Evolutionary conservation across 1,140 invertebrate genomes (phyloP).

Genomic region (Cherax quadricarinatus): DNA sequence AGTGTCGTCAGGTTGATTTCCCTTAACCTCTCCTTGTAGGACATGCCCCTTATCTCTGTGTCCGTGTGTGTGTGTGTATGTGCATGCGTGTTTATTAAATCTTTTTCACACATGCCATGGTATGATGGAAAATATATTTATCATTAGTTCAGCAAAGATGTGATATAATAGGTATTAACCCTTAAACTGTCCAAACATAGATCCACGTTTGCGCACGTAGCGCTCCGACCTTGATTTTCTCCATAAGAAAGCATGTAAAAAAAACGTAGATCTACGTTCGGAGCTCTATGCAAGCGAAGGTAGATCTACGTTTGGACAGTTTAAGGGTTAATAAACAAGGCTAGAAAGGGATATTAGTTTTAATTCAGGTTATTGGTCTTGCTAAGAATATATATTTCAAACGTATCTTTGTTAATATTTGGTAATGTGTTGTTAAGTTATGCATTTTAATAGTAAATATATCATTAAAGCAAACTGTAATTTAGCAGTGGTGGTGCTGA

Average conservation of each 20-base stretch:
- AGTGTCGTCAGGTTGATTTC: no score
- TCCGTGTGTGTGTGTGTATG: no score
- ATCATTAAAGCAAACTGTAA: not conserved
- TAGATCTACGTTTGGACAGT: no score
- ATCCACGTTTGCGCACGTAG: no score
- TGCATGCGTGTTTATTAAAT: no score
- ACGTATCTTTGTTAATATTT: constrained; percentile 1
- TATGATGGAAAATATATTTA: constrained; percentile 17
- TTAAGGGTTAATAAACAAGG: not conserved
- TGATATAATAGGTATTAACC: not conserved
- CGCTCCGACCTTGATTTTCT: no score
- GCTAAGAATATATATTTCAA: not conserved
- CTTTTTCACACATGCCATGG: not conserved
- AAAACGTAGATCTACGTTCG: no score
- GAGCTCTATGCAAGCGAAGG: no score
- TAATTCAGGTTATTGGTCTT: not conserved
- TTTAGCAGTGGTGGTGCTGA: not conserved
- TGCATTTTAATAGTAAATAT: not conserved
- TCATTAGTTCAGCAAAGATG: not conserved
- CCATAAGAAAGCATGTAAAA: no score
- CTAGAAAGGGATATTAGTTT: not conserved
- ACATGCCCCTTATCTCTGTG: no score
- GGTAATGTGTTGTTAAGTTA: constrained; percentile 22
- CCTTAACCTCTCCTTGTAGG: no score
- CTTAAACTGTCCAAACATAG: no score